phyloP scores from a whole-genome alignment of 2,113 vertebrate genomes.

The Mystacornis crossleyi region DNA sequence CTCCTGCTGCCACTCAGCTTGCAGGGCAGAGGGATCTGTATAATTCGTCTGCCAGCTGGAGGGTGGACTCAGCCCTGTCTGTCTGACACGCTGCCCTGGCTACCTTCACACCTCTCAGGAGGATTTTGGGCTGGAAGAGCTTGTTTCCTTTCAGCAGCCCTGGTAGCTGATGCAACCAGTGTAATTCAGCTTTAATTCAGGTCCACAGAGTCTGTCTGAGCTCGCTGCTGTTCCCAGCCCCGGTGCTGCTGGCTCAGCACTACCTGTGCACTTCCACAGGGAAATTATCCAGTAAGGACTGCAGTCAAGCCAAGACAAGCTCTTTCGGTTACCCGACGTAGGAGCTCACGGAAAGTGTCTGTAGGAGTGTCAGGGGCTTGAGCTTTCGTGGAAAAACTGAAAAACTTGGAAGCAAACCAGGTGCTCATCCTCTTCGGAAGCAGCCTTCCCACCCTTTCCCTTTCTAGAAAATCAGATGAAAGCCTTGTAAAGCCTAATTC shows the following conservation, averaged over 20 bases:
- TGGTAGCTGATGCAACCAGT: background rate
- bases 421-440: background rate
- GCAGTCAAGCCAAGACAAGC: background rate
- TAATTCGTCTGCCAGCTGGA: background rate
- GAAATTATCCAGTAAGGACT: background rate
- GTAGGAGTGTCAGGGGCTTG: background rate
- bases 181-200: background rate
- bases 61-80: background rate
- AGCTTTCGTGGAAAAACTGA: background rate
- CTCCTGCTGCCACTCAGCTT: background rate
- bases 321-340: accelerated
- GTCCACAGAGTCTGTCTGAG: background rate
- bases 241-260: background rate
- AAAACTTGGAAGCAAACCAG: background rate
- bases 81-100: background rate
- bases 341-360: background rate
- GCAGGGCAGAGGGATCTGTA: background rate
- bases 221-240: background rate
- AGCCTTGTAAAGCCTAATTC: background rate
- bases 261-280: background rate
- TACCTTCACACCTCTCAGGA: background rate
- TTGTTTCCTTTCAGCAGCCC: background rate
- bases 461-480: background rate
- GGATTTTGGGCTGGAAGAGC: background rate
- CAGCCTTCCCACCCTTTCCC: background rate